Base-by-base conservation (phyloP, 2,888 invertebrate species). In the Macrosiphum euphorbiae region DNA sequence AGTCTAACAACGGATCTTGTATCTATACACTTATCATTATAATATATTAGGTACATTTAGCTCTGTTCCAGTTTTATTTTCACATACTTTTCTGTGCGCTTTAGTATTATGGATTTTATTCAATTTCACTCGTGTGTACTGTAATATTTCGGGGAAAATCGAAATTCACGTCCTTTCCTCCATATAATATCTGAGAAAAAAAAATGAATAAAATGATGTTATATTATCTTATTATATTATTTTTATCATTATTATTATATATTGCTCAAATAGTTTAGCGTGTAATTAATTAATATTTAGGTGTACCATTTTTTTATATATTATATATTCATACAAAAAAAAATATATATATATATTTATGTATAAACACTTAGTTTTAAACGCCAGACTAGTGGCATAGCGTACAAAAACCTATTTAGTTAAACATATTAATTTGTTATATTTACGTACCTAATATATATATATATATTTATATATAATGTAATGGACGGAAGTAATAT, bases 401-500 rank as follows among this genome's bases (percentile, higher is more conserved):
- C 44, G 44, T 91, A 88, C 41, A 35, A 50, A 61, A 50, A 92
- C 92, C 50, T 67, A 67, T 67, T 92, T 92, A 92, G 92, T 88
- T 41, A 16, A 88, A 90, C 24, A 78, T 41, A 78, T 78, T 78
- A 35, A 90, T 90, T 90, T 47, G 47, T 67, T 90, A 47, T n/a
- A 90, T 67, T 52, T 47, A 84, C 41, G 41, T 91, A 78, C 78
- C 78, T 78, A 84, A 52, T 50, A 58, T 88, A 50, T 78, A 78
- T 78, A 50, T 85, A 86, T 47, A 86, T 85, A 44, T 85, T 47
- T 47, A 86, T 86, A 47, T 86, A 86, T 86, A 47, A 86, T 92
- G 91, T 86, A 92, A 92, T 58, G 91, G 91, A 92, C 91, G 92
- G 92, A 92, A 92, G 88, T 92, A 88, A 92, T 78, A 88, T 88